phyloP scores from a whole-genome alignment of 2,888 invertebrate species.

The Lochmaea capreae region DNA sequence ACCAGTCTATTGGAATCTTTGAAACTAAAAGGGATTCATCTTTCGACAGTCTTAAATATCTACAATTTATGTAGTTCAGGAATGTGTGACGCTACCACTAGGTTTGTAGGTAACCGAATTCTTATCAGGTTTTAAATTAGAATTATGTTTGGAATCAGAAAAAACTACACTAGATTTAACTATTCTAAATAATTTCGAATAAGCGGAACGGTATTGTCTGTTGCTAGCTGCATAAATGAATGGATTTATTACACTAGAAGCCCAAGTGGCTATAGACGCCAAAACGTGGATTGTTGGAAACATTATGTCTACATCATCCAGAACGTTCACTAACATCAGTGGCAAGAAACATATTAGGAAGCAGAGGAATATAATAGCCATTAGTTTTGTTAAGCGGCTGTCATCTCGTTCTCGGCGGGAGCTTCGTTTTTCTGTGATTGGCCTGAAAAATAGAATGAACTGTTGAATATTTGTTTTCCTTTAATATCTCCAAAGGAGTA shows the following conservation, averaged over 20 bases:
- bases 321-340: slow-evolving; percentile 88
- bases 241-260: slow-evolving; percentile 90
- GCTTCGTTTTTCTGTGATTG: slow-evolving; percentile 53
- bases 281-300: slow-evolving; percentile 84
- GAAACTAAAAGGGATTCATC: neutral
- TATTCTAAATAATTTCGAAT: slow-evolving; percentile 68
- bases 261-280: slow-evolving; percentile 89
- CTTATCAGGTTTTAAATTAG: slow-evolving; percentile 54
- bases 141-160: slow-evolving; percentile 56
- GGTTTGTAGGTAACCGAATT: slow-evolving; percentile 52
- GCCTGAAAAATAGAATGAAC: slow-evolving; percentile 51
- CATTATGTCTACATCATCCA: slow-evolving; percentile 78
- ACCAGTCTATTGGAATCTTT: neutral
- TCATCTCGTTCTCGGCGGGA: slow-evolving; percentile 74
- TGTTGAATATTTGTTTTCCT: neutral
- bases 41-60: slow-evolving; percentile 10
- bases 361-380: slow-evolving; percentile 88
- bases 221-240: slow-evolving; percentile 92
- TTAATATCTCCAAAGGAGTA: too few relatives aligned
- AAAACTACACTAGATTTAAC: slow-evolving; percentile 60
- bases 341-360: slow-evolving; percentile 90
- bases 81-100: slow-evolving; percentile 38
- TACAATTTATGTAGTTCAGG: slow-evolving; percentile 26
- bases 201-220: slow-evolving; percentile 79
- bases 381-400: slow-evolving; percentile 83